Percentiles rank a stretch among this genome's conserved stretches.
These are phyloP conservation scores for Pomacea maculata DNA, from an alignment of 1,140 invertebrate species.

Conservation along the genomic window DNA sequence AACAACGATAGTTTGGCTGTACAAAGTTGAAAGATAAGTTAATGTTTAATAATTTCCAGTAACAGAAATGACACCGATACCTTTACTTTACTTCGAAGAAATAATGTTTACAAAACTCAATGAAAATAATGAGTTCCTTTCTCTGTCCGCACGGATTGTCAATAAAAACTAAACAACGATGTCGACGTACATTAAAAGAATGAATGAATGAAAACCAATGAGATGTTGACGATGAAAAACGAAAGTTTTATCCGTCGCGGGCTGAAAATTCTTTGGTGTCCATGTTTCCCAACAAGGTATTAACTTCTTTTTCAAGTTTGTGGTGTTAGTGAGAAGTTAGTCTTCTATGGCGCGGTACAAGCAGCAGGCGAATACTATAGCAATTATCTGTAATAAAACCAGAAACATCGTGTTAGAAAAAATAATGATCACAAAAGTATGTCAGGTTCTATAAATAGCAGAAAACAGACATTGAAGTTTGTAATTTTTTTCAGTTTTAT, in stretches of 20 bases:
- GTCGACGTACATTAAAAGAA: neutral
- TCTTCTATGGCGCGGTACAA: constrained; percentile 20
- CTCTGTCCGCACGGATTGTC: neutral
- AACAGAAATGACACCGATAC: too few species aligned
- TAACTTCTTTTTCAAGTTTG: neutral
- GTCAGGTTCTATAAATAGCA: neutral
- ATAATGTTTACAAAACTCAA: neutral
- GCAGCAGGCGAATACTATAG: constrained; percentile 30
- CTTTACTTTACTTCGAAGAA: too few species aligned
- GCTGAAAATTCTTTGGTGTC: neutral
- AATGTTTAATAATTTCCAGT: too few species aligned
- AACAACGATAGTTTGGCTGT: too few species aligned
- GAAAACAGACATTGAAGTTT: too few species aligned
- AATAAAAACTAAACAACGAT: neutral
- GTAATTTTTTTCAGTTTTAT: neutral
- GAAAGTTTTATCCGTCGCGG: neutral
- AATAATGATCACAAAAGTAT: neutral
- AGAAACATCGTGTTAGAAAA: neutral
- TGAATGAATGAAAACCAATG: neutral
- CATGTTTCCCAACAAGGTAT: neutral
- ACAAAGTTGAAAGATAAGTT: too few species aligned
- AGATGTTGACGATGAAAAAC: neutral
- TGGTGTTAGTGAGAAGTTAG: neutral
- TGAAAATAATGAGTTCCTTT: neutral
- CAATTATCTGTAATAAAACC: constrained; percentile 24